phyloP scores from a whole-genome alignment of 2,113 vertebrate species.

The Morphnarchus princeps region DNA sequence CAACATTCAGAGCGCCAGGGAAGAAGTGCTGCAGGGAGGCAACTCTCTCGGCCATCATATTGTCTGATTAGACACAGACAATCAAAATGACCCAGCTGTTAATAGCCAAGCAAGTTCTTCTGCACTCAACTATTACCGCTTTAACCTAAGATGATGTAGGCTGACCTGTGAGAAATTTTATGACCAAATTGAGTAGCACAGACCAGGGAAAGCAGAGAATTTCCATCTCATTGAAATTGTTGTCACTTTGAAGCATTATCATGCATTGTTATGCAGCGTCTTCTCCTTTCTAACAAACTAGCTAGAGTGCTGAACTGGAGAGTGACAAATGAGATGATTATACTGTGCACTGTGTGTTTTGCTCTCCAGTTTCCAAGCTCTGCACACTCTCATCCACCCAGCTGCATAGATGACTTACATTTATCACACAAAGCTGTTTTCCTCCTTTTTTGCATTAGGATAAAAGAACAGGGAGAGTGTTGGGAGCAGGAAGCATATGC shows the following conservation, averaged over 20 bases:
- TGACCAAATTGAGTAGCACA: neutral
- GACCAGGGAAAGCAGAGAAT: neutral
- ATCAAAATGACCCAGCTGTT: neutral
- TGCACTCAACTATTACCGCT: neutral
- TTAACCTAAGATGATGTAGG: neutral
- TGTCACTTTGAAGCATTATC: neutral
- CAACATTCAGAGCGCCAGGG: neutral
- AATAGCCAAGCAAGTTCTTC: neutral
- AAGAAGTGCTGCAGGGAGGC: neutral
- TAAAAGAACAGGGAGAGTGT: neutral
- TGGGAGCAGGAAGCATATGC: neutral
- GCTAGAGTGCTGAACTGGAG: neutral
- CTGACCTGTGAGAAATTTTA: neutral
- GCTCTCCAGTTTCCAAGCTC: neutral
- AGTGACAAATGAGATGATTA: neutral
- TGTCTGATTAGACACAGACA: neutral
- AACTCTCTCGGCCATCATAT: neutral
- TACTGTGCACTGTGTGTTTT: neutral
- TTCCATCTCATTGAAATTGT: neutral
- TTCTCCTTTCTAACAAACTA: neutral
- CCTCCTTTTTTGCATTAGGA: neutral
- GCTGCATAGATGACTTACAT: neutral
- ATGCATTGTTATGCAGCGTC: neutral
- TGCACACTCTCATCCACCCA: neutral
- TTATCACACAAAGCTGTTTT: neutral